Conservation (phyloP, 1,140 invertebrate species). For the Dendroctonus valens region DNA sequence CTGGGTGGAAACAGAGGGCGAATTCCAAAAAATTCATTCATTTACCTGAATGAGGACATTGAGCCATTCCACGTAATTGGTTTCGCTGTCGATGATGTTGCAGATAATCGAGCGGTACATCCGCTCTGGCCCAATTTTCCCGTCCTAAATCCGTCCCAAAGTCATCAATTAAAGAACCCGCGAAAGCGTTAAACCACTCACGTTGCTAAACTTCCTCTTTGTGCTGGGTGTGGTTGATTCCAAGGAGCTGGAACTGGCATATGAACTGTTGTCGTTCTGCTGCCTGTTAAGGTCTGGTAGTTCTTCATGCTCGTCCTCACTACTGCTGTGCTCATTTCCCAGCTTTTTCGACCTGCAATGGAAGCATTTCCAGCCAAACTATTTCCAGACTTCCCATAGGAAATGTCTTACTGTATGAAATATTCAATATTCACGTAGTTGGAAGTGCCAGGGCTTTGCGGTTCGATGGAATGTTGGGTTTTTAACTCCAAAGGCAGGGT, state of each 20-base stretch:
- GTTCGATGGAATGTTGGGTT: conserved; percentile 54
- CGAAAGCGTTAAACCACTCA: conserved; percentile 28
- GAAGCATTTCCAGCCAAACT: background rate
- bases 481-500: conserved; percentile 56
- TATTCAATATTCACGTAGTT: conserved; percentile 92
- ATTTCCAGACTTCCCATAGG: background rate
- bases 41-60: conserved; percentile 82
- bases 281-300: conserved; percentile 44
- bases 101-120: conserved; percentile 82
- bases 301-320: conserved; percentile 53
- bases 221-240: conserved; percentile 48
- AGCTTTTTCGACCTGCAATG: conserved; percentile 38
- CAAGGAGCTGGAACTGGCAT: conserved; percentile 51
- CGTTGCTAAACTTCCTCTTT: conserved; percentile 47
- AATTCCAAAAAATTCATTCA: too few relatives aligned
- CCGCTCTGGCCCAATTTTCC: conserved; percentile 62
- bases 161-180: background rate
- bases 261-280: conserved; percentile 45
- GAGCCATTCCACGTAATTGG: conserved; percentile 84
- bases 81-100: conserved; percentile 89
- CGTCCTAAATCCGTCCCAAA: conserved; percentile 36
- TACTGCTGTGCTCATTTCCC: conserved; percentile 45
- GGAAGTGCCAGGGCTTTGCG: conserved; percentile 71
- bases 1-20: too few relatives aligned
- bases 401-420: conserved; percentile 71